Conservation (phyloP, 1,140 invertebrate genomes). For the Eciton burchellii region DNA sequence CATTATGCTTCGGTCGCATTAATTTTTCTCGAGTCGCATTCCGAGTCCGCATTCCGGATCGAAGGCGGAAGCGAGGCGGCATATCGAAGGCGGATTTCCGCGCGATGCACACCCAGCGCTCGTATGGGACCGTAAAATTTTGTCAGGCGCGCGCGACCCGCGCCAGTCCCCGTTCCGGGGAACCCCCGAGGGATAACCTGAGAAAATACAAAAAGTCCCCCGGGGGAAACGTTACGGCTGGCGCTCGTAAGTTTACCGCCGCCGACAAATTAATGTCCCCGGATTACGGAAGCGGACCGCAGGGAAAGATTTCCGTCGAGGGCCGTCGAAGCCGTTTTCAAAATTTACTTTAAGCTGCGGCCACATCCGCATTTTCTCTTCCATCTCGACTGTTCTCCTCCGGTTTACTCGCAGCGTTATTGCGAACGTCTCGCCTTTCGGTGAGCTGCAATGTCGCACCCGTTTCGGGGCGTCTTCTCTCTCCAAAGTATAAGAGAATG, state of each 20-base stretch:
- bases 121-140: slow-evolving; percentile 70
- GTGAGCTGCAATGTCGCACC: neutral
- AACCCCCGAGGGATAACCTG: slow-evolving; percentile 69
- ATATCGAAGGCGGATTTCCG: slow-evolving; percentile 1
- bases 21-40: slow-evolving; percentile 28
- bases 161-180: slow-evolving; percentile 41
- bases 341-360: slow-evolving; percentile 71
- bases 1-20: no score
- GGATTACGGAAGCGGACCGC: slow-evolving; percentile 74
- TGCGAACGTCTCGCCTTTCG: slow-evolving; percentile 41
- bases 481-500: no score
- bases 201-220: slow-evolving; percentile 74
- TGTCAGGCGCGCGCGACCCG: slow-evolving; percentile 52
- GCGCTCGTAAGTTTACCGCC: slow-evolving; percentile 69
- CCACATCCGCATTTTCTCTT: slow-evolving; percentile 46
- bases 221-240: slow-evolving; percentile 59
- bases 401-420: slow-evolving; percentile 33
- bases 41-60: no score
- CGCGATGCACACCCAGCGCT: neutral
- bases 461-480: neutral
- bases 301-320: slow-evolving; percentile 73
- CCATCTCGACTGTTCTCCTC: slow-evolving; percentile 19
- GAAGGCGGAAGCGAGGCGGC: no score
- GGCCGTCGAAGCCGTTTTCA: slow-evolving; percentile 63
- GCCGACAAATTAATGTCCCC: slow-evolving; percentile 76